Base-by-base conservation (phyloP, 2,797 vertebrate species). In the Threskiornis aethiopicus region DNA sequence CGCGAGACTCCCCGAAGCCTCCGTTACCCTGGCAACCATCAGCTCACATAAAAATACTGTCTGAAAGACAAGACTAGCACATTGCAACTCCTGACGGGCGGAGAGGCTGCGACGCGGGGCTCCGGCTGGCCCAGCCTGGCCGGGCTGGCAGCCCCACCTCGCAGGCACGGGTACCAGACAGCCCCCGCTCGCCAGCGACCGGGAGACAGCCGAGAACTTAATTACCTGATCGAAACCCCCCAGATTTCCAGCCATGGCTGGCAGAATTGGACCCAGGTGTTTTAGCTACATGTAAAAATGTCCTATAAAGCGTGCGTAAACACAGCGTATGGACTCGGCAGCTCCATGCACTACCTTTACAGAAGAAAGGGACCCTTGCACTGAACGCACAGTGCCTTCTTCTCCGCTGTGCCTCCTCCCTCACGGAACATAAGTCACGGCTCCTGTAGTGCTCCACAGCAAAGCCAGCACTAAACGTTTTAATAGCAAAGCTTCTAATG, bases 11-110 rank as follows among this genome's bases (percentile, higher is more conserved):
- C 98, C 98, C 98, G 98, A 98, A 98, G 98, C 98, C 97, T 98
- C 97, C 93, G 98, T 99, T 99, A 95, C 99, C 98, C 98, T 99
- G 98, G 99, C 98, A 99, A 99, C 99, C 98, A 97, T 95, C 98
- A 97, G 98, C 98, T 98, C 98, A 96, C 98, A 98, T 98, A 98
- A 97, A 97, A 97, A 96, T 73, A 87, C 97, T 79, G 98, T 95
- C 97, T 64, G 93, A 92, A 44, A 94, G 87, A 86, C 96, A 35
- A 77, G 96, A 14, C 94, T 67, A 41, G 96, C 91, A 92, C 90
- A 88, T 81, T 10, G 86, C 96, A 19, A 93, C 91, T 85, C 93
- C 84, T n/a, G 78, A 49, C 81, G 65, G 82, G 26, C 73, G 79
- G 51, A 72, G 87, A 62, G 55, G 57, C 57, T 52, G 81, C 25